Conservation (phyloP, 2,797 vertebrate species). For the Lindbergichthys nudifrons region DNA sequence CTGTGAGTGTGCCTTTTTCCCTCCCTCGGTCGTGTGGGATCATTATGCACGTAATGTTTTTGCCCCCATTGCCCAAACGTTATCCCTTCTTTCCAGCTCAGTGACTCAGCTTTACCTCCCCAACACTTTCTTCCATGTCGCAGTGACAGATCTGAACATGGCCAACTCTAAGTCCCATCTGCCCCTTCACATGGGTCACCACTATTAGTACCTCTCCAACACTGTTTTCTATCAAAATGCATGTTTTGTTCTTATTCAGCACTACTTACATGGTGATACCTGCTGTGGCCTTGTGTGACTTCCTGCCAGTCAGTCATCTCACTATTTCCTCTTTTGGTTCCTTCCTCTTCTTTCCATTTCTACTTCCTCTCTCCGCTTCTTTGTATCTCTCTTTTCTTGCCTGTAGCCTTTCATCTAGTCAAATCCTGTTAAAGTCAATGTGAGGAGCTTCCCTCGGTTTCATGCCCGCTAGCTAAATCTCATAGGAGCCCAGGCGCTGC, state of each 20-base stretch:
- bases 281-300: slow-evolving; percentile 7
- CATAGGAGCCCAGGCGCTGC: slow-evolving; percentile 48
- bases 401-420: slow-evolving; percentile 74
- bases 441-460: slow-evolving; percentile 61
- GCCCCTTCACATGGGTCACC: slow-evolving; percentile 27
- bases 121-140: slow-evolving; percentile 44
- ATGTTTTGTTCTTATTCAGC: slow-evolving; percentile 34
- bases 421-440: slow-evolving; percentile 77
- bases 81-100: slow-evolving; percentile 65
- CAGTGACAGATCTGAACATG: slow-evolving; percentile 40
- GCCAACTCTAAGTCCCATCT: slow-evolving; percentile 20
- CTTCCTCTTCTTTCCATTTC: slow-evolving; percentile 12
- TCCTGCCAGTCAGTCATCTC: slow-evolving; percentile 21
- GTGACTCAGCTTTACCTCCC: slow-evolving; percentile 60
- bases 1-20: slow-evolving; percentile 22
- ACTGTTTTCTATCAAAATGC: slow-evolving; percentile 20
- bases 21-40: slow-evolving; percentile 26
- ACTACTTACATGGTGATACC: slow-evolving; percentile 15
- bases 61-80: slow-evolving; percentile 38
- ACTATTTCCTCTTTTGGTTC: slow-evolving; percentile 28
- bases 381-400: slow-evolving; percentile 49
- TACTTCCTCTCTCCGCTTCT: slow-evolving; percentile 26
- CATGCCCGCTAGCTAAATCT: slow-evolving; percentile 67
- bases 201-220: slow-evolving; percentile 19
- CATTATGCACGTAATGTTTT: slow-evolving; percentile 29